Conservation (phyloP, 1,140 invertebrate genomes). For the Drosophila rhopaloa region DNA sequence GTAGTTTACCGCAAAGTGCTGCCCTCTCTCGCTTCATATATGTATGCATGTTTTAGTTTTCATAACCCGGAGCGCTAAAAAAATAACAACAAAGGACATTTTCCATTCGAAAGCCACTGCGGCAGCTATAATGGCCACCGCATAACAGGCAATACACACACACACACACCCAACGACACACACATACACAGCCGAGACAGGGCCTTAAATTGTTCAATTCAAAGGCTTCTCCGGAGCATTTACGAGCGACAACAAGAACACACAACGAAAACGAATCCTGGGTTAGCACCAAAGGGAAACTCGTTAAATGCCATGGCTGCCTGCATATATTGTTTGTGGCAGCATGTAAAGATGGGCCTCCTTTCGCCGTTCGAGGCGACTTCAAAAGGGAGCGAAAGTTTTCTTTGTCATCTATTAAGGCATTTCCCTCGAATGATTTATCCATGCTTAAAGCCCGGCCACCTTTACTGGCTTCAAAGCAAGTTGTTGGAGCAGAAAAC, state of each 20-base stretch:
- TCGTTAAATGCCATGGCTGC: conserved; percentile 43
- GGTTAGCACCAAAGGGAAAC: conserved; percentile 16
- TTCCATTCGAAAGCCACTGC: conserved; percentile 50
- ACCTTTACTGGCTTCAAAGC: conserved; percentile 12
- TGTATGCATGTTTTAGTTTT: conserved; percentile 51
- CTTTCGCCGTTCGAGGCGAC: conserved; percentile 6
- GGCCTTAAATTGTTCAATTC: conserved; percentile 58
- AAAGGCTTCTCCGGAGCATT: conserved; percentile 50
- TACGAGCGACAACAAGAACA: conserved; percentile 41
- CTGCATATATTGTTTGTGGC: conserved; percentile 30
- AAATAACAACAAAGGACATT: conserved; percentile 50
- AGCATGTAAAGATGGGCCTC: conserved; percentile 21
- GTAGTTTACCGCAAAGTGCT: conserved; percentile 54
- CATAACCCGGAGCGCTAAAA: conserved; percentile 53
- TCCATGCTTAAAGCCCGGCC: conserved; percentile 4
- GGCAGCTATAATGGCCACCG: conserved; percentile 50
- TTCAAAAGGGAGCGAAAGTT: conserved; percentile 41
- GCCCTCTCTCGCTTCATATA: not conserved
- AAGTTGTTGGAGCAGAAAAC: not conserved
- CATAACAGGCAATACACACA: conserved; percentile 5
- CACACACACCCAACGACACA: not conserved
- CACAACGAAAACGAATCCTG: not conserved
- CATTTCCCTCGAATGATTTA: conserved; percentile 27
- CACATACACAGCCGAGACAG: conserved; percentile 6
- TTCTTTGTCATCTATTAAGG: conserved; percentile 44